Conservation (phyloP, 2,113 vertebrate genomes). For the Hippocampus guttulatus region DNA sequence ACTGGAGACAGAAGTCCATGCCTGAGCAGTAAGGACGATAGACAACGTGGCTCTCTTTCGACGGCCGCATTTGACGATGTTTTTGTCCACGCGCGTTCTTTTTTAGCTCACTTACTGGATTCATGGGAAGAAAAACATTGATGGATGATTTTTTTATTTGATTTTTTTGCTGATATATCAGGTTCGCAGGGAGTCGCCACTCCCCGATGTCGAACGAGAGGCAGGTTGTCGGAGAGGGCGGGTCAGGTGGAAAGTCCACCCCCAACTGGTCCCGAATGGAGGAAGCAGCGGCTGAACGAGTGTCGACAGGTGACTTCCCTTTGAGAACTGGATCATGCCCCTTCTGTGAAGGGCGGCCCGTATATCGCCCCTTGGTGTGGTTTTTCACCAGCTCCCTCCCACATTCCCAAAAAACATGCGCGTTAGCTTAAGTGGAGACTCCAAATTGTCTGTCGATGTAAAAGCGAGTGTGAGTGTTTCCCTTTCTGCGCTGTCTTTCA, state of each 20-base stretch:
- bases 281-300: conserved; percentile 67
- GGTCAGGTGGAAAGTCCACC: conserved; percentile 82
- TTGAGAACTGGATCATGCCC: background rate
- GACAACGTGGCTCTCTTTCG: background rate
- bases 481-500: too few relatives aligned
- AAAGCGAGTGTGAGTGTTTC: too few relatives aligned
- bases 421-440: too few relatives aligned
- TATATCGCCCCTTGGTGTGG: background rate
- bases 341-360: too few relatives aligned
- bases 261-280: conserved; percentile 90
- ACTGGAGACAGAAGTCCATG: conserved; percentile 96
- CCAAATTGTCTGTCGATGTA: too few relatives aligned
- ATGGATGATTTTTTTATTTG: too few relatives aligned
- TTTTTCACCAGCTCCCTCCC: background rate
- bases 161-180: conserved; percentile 41
- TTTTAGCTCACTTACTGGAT: too few relatives aligned
- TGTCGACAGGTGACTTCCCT: conserved; percentile 43
- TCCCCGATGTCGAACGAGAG: conserved; percentile 89
- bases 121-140: too few relatives aligned
- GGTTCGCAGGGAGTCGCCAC: conserved; percentile 86
- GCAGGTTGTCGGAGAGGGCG: conserved; percentile 79
- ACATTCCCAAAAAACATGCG: too few relatives aligned
- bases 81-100: too few relatives aligned
- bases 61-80: background rate
- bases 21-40: conserved; percentile 86